Evolutionary conservation across 2,797 vertebrate species (phyloP).

Genomic region (Falco columbarius): DNA sequence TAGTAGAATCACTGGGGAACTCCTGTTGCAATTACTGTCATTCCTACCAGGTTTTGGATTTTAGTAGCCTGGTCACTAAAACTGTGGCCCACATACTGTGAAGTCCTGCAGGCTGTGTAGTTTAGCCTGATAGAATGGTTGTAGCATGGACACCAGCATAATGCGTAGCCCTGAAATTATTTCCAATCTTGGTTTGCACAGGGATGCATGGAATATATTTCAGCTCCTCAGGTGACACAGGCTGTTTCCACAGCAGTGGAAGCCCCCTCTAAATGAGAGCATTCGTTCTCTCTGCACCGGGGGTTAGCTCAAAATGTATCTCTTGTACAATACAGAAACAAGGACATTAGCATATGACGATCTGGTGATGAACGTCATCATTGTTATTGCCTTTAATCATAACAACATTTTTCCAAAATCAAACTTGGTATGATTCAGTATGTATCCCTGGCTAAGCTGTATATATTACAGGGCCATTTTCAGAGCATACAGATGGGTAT

Average conservation of each 20-base stretch:
- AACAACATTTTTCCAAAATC: not conserved
- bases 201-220: not conserved
- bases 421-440: accelerated
- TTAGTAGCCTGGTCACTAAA: not conserved
- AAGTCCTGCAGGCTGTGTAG: not conserved
- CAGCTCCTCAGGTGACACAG: not conserved
- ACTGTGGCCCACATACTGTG: too few species aligned
- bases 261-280: not conserved
- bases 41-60: not conserved
- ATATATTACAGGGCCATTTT: not conserved
- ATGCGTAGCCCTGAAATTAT: not conserved
- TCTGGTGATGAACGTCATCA: accelerated
- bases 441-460: not conserved
- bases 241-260: not conserved
- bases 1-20: not conserved
- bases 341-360: not conserved
- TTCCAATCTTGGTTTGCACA: not conserved
- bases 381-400: not conserved
- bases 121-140: not conserved
- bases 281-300: not conserved
- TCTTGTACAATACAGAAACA: not conserved
- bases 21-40: not conserved
- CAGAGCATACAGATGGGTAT: not conserved
- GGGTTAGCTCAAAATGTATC: not conserved
- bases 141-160: not conserved